Base-by-base conservation (phyloP, 2,888 invertebrate species). In the Eurois occulta region DNA sequence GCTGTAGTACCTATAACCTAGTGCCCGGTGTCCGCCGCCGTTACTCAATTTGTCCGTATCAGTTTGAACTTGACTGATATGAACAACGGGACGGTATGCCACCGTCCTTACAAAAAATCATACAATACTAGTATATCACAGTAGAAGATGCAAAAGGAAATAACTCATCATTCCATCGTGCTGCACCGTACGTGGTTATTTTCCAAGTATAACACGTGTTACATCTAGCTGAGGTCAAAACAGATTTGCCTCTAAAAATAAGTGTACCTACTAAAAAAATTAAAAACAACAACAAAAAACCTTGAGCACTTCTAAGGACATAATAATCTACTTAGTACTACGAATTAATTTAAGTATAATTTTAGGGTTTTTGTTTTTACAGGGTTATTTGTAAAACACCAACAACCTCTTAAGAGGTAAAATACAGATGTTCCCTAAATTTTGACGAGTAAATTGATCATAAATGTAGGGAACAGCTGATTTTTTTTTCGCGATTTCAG, bases 61-160 rank as follows among this genome's bases (percentile, higher is more conserved):
- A 8, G n/a, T 41, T 3, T 21, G 21, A 35, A 62, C 62, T 35
- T 21, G 10, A 35, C 62, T 35, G 21, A 38, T 64, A n/a, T 16
- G 13, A 24, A 70, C 38, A 75, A 62, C 21, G 6, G 1, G 18
- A 67, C 6, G 11, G 18, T 64, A 32, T 35, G 55, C 28, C 32
- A 35, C 8, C 13, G 55, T 18, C 8, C 4, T 32, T 21, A 28
- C 13, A 43, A 69, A 46, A 55, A 32, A 1, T 41, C n/a, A n/a
- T 41, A 28, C 52, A 32, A 32, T 41, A 41, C 41, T 41, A 41
- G 46, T 65, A 32, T 72, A 72, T n/a, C 52, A 72, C 41, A 21
- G 73, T 32, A 8, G 73, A 55, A 72, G 60, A 71, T 46, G 41
- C 24, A 41, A 60, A 72, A 55, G 85, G 84, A 84, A 76, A n/a